Evolutionary conservation across 2,797 vertebrate species (phyloP), one percentile per base, ranked within the genome.

Genomic region (Limnodromus scolopaceus): DNA sequence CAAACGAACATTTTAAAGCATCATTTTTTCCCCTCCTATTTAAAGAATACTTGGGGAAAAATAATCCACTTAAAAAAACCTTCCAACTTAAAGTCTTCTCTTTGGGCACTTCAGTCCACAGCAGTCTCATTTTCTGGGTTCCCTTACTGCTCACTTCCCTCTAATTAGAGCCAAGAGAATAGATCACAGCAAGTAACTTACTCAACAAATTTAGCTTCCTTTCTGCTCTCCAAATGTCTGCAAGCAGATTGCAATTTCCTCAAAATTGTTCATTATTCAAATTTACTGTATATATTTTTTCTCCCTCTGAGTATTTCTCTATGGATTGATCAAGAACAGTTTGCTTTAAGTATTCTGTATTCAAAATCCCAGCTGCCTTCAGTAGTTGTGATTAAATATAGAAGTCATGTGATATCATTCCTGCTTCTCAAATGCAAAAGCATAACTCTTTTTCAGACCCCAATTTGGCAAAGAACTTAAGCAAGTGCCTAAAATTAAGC

Each of bases 181-280:
- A 96, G 84, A 97, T 97, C 96, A 96, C 93, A 97, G 96, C 93
- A 94, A 97, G 93, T 69, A 95, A 97, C 96, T 96, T 97, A 96
- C 93, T 96, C 89, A 94, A 97, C 94, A 97, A 96, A 97, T 97
- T 96, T 97, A 97, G 92, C 93, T 94, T 93, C 94, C 93, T 96
- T 96, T 96, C 89, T 96, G 92, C 95, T 97, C 96, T 97, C 93
- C 95, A 96, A 97, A 97, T 96, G 96, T 96, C 96, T 96, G 90
- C 90, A 95, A 96, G 96, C 96, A 97, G 95, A 96, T 96, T 97
- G 96, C 96, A 97, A 97, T 97, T 97, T 97, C 95, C 95, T 96
- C 96, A 96, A 96, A 97, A 97, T 93, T 97, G 94, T 96, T 97
- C 95, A 95, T 97, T 97, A 97, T 97, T 97, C 95, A 97, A 97